A percentile compares a stretch with the other conserved stretches of the same genome.
Evolutionary conservation across 2,888 invertebrate species (phyloP).

Genomic region (Caenorhabditis doughertyi): DNA sequence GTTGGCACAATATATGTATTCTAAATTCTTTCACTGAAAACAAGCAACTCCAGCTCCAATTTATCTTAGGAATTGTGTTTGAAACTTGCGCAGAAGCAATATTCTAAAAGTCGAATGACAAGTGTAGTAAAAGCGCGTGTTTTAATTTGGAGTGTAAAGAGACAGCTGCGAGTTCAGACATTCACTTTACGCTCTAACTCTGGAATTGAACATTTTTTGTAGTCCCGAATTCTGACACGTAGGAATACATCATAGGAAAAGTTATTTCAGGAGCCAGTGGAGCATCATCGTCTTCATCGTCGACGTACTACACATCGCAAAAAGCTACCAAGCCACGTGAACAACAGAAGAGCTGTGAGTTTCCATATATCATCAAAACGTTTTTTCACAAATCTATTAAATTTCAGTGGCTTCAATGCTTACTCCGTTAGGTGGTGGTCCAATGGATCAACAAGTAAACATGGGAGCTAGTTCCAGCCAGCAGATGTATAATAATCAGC

Average conservation of each 20-base stretch:
- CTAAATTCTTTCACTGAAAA: too few species aligned
- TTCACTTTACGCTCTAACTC: constrained; percentile 6
- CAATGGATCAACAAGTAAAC: not conserved
- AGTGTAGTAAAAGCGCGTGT: not conserved
- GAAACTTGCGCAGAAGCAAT: constrained; percentile 14
- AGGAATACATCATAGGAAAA: not conserved
- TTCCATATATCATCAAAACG: not conserved
- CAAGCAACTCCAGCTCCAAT: too few species aligned
- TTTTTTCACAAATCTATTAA: too few species aligned
- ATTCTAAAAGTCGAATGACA: not conserved
- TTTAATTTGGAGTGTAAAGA: constrained; percentile 25
- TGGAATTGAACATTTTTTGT: not conserved
- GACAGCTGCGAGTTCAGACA: constrained; percentile 46
- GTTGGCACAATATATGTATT: not conserved
- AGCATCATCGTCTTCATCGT: constrained; percentile 14
- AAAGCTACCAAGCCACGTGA: not conserved
- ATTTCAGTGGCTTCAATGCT: constrained; percentile 37
- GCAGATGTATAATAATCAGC: not conserved
- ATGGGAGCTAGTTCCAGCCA: too few species aligned
- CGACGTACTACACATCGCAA: not conserved
- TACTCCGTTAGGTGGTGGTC: not conserved
- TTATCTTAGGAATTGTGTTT: too few species aligned
- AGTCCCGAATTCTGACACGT: not conserved
- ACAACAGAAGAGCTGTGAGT: constrained; percentile 20
- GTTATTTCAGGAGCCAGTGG: not conserved